Base-by-base conservation (phyloP, 2,888 invertebrate genomes). In the Peribatodes rhomboidaria region DNA sequence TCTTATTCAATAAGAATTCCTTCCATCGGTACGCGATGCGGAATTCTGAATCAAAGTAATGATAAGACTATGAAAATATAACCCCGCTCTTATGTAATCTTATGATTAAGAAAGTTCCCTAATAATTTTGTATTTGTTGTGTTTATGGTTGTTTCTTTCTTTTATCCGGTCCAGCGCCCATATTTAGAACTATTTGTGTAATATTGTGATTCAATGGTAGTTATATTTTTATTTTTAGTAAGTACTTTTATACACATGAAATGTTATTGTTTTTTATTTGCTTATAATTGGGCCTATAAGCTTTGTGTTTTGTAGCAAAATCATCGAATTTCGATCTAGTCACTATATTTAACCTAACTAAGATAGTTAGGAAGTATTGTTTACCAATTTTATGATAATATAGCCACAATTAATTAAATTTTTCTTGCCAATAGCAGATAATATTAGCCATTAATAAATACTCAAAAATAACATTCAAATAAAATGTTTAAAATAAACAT, bases 381-480 rank as follows among this genome's bases (percentile, higher is more conserved):
- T 8, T 33, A 49, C 11, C 49, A 7, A 16, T 14, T 39, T 39
- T 14, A 53, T 53, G 22, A 27, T 41, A 49, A 53, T 52, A 22
- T 52, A 22, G 22, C 53, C 39, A 53, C 39, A 27, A 22, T 41
- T 27, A 41, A 53, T 14, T 39, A 9, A 37, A 13, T 20, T 20
- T 52, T 41, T 53, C 39, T 39, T 41, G 39, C 39, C 42, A 0
- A 42, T 41, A 16, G 54, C 20, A 37, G 8, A 35, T 50, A 7
- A 14, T 35, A 35, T 11, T 16, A 33, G 11, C n/a, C 18, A 54
- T 42, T 1, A 42, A 52, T 35, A 10, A 42, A 58, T 65, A 73
- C 62, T 58, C 53, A 65, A 68, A 57, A 58, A 27, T 42, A 39
- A 55, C 58, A 59, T 52, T 57, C 27, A 61, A 66, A 65, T 65